Conservation (phyloP, 2,888 invertebrate genomes). For the Plusia festucae region DNA sequence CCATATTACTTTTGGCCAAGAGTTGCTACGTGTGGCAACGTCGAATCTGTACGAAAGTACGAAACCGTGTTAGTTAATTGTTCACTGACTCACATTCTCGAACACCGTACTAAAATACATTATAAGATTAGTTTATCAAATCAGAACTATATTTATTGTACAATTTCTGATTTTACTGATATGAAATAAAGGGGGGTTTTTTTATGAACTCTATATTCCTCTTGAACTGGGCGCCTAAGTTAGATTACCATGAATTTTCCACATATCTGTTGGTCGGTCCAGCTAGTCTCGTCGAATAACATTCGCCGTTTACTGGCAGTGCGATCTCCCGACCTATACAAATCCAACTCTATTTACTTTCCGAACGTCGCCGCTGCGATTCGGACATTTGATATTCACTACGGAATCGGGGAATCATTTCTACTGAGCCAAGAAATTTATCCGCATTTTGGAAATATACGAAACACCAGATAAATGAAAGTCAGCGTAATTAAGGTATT, state of each 20-base stretch:
- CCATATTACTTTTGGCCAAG: constrained; percentile 57
- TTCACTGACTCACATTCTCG: constrained; percentile 47
- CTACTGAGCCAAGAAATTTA: constrained; percentile 54
- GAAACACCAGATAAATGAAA: constrained; percentile 15
- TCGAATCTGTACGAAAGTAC: constrained; percentile 62
- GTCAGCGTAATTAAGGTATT: constrained; percentile 9
- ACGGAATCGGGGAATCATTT: constrained; percentile 66
- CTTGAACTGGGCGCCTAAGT: constrained; percentile 41
- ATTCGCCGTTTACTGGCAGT: constrained; percentile 60
- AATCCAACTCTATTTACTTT: constrained; percentile 68
- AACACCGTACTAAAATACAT: constrained; percentile 37
- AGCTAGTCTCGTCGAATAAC: constrained; percentile 36
- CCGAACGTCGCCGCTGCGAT: constrained; percentile 59
- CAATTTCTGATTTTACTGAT: constrained; percentile 36
- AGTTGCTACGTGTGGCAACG: constrained; percentile 62
- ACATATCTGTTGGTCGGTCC: constrained; percentile 48
- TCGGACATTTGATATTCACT: constrained; percentile 73
- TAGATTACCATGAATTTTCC: constrained; percentile 53
- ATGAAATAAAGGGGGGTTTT: too few species aligned
- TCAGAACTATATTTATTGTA: constrained; percentile 44
- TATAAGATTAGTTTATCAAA: constrained; percentile 45
- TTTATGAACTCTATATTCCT: constrained; percentile 27
- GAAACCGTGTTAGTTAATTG: constrained; percentile 66
- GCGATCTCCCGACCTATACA: constrained; percentile 64
- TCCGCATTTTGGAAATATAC: constrained; percentile 36